Evolutionary conservation across 1,140 invertebrate species (phyloP).

Genomic region (Plectrocnemia conspersa): DNA sequence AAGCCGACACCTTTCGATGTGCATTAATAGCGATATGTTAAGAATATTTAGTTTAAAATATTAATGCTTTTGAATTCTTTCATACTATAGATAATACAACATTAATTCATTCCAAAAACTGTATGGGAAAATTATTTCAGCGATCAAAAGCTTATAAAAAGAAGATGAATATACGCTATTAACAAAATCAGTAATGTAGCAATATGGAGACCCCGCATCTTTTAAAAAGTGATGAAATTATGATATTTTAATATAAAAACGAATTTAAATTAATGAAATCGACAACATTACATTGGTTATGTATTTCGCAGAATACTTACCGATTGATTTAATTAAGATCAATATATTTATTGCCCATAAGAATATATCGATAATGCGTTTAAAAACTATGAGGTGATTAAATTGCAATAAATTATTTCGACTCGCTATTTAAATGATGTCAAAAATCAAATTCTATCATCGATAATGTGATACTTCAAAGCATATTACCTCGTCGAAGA

Average conservation of each 20-base stretch:
- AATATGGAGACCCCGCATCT: conserved; percentile 26
- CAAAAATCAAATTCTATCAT: too few species aligned
- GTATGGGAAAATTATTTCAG: conserved; percentile 5
- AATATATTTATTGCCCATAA: too few species aligned
- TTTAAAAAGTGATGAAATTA: conserved; percentile 9
- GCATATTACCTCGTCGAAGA: conserved; percentile 92
- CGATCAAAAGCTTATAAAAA: conserved; percentile 8
- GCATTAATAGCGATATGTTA: background rate
- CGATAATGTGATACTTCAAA: conserved; percentile 12
- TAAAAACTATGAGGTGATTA: background rate
- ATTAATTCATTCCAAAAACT: conserved; percentile 16
- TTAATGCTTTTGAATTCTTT: background rate
- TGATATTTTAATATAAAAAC: too few species aligned
- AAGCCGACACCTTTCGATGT: conserved; percentile 1
- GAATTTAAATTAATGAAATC: too few species aligned
- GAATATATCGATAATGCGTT: too few species aligned
- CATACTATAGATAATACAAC: conserved; percentile 3
- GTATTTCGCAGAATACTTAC: too few species aligned
- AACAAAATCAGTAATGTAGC: conserved; percentile 27
- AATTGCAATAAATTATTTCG: background rate
- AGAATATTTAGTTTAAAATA: background rate
- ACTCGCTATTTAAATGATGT: background rate
- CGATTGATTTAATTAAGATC: too few species aligned
- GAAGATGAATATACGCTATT: conserved; percentile 18
- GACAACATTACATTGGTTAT: too few species aligned